phyloP scores from a whole-genome alignment of 2,797 vertebrate genomes.

The Falco novaeseelandiae region DNA sequence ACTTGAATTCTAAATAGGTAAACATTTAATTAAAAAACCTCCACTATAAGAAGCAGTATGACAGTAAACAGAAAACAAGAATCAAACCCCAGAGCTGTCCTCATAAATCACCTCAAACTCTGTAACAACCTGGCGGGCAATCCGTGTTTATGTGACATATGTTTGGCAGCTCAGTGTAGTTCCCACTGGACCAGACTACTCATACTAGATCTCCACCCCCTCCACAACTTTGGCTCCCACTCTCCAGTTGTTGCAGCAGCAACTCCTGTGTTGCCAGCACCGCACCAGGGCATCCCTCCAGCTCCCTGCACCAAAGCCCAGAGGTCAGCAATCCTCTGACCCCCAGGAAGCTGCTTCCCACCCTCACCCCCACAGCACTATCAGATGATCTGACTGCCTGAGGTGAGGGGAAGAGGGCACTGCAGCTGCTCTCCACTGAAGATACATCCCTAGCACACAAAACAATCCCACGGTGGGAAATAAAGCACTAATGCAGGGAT shows the following conservation, averaged over 20 bases:
- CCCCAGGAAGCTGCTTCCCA: background rate
- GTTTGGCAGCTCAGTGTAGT: background rate
- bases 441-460: fast-evolving
- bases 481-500: background rate
- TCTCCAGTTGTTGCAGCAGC: background rate
- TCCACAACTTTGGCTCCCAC: background rate
- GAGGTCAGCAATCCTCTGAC: background rate
- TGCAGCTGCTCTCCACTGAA: background rate
- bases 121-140: fast-evolving
- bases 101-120: background rate
- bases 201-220: background rate
- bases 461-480: background rate
- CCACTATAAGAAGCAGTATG: background rate
- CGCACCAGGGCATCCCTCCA: fast-evolving
- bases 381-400: background rate
- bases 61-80: background rate
- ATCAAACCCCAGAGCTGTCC: background rate
- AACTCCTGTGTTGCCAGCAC: background rate
- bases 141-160: fast-evolving
- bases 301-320: background rate
- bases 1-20: conserved; percentile 3
- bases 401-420: background rate
- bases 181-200: background rate
- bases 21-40: background rate
- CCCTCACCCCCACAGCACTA: background rate